phyloP scores from a whole-genome alignment of 2,797 vertebrate genomes.

The Scolopax bukidnonensis region DNA sequence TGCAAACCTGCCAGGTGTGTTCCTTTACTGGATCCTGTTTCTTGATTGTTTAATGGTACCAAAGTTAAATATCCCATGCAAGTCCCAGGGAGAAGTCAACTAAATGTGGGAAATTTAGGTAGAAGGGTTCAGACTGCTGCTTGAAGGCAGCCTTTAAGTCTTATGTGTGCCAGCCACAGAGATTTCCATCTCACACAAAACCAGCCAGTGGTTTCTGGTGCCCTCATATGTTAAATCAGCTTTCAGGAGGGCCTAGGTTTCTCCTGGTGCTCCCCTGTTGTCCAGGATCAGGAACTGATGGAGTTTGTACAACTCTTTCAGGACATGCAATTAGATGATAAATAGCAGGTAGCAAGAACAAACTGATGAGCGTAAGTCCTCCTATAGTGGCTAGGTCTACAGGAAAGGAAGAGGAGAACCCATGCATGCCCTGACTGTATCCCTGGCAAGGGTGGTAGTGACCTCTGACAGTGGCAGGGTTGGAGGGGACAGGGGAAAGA shows the following conservation, averaged over 20 bases:
- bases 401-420: neutral
- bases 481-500: neutral
- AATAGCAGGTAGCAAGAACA: neutral
- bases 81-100: neutral
- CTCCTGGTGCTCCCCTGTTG: neutral
- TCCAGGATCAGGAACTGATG: neutral
- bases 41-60: neutral
- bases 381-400: neutral
- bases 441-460: neutral
- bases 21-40: neutral
- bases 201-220: neutral
- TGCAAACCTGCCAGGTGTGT: neutral
- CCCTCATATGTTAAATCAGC: neutral
- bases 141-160: neutral
- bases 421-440: fast-evolving
- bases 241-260: neutral
- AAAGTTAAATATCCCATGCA: neutral
- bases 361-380: neutral
- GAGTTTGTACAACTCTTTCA: neutral
- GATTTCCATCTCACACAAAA: neutral
- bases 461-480: neutral
- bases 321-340: neutral
- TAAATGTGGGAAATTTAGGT: neutral
- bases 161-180: neutral
- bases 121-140: neutral